phyloP scores from a whole-genome alignment of 2,113 vertebrate species.

The Tringa solitaria region DNA sequence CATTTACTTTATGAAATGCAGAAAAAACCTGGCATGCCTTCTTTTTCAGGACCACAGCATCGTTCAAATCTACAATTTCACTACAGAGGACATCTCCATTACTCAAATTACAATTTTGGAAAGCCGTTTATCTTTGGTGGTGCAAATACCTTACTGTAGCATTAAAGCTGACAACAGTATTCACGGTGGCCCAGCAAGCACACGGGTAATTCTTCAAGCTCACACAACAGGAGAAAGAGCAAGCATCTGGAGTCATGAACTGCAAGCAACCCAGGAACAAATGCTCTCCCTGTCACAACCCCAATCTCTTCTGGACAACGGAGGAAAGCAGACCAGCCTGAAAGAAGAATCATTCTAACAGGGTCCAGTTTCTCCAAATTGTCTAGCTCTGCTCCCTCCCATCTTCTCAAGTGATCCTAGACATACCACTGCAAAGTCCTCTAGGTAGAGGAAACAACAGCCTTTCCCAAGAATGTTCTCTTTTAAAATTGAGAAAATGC shows the following conservation, averaged over 20 bases:
- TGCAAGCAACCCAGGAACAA: background rate
- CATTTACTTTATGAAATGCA: background rate
- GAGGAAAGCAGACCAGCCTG: background rate
- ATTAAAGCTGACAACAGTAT: background rate
- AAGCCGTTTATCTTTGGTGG: background rate
- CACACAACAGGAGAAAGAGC: background rate
- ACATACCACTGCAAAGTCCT: background rate
- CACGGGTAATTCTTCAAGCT: background rate
- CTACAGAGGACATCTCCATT: background rate
- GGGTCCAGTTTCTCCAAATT: background rate
- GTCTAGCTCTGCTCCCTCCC: background rate
- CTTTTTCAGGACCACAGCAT: background rate
- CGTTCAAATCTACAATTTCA: background rate
- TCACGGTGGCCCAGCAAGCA: background rate
- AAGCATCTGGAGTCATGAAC: background rate
- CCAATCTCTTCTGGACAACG: background rate
- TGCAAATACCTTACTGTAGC: background rate
- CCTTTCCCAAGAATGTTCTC: background rate
- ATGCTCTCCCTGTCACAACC: background rate
- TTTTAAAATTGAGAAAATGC: background rate
- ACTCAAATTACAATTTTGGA: background rate
- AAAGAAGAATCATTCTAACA: background rate
- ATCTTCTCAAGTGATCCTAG: background rate
- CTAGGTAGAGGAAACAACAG: background rate
- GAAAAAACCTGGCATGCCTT: background rate